Base-by-base conservation (phyloP, 1,140 invertebrate species). In the Oscheius sp. region DNA sequence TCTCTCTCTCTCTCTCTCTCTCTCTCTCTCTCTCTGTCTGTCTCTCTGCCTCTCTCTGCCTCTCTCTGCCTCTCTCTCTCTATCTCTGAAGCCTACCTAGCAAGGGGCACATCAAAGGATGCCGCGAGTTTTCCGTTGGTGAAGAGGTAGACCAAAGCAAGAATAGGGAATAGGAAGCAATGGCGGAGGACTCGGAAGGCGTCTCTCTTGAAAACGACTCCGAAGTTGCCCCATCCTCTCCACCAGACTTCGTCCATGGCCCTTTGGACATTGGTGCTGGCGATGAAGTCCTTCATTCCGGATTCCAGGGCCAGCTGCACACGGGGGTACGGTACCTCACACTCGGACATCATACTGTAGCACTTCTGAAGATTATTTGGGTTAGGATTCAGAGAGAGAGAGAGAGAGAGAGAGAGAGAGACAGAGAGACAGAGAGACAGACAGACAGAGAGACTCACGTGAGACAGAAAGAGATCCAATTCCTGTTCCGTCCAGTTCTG, bases 401-500 rank as follows among this genome's bases (percentile, higher is more conserved):
- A n/a, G 38, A 42, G n/a, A 2, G 68, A 36, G n/a, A n/a, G n/a
- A n/a, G n/a, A n/a, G n/a, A n/a, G n/a, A n/a, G n/a, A n/a, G n/a
- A n/a, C n/a, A n/a, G n/a, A n/a, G n/a, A n/a, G n/a, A n/a, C n/a
- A n/a, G n/a, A n/a, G n/a, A n/a, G n/a, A n/a, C n/a, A n/a, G n/a
- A n/a, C n/a, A n/a, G n/a, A n/a, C n/a, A n/a, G n/a, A n/a, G 0
- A 38, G 31, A 18, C 55, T 35, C 26, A 63, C 58, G 23, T 77
- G 66, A 20, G 42, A n/a, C 28, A 77, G 28, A 10, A 77, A 28
- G 15, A 71, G 13, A 36, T 77, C 76, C 29, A 77, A 38, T 55
- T 77, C 76, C 31, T 77, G 75, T 1, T 46, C 31, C 15, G 29
- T 69, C 73, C 76, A 75, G 35, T 59, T 62, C 62, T 77, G 76